Percentiles rank a stretch among this genome's conserved stretches.
phyloP scores from a whole-genome alignment of 2,797 vertebrate species.

The Danio tinwini region DNA sequence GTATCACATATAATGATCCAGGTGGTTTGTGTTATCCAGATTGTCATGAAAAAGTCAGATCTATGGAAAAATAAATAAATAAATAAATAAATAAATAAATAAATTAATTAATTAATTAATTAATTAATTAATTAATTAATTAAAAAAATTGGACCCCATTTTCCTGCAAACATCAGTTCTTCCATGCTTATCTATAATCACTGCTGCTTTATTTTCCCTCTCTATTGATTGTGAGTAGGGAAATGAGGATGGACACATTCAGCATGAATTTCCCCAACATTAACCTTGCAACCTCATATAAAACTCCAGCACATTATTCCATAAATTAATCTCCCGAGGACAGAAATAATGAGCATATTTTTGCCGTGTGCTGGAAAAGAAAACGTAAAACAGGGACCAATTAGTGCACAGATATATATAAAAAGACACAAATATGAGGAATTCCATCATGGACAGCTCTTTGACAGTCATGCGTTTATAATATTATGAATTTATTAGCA shows the following conservation, averaged over 20 bases:
- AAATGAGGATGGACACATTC: neutral
- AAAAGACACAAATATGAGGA: constrained; percentile 38
- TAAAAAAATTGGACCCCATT: too few species aligned
- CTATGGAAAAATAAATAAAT: too few species aligned
- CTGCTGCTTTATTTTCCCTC: neutral
- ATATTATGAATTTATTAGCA: neutral
- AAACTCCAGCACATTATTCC: constrained; percentile 43
- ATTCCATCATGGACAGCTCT: constrained; percentile 13
- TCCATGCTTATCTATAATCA: neutral
- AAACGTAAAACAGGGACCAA: constrained; percentile 53
- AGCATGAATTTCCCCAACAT: constrained; percentile 29
- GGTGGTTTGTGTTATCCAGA: too few species aligned
- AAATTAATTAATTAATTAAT: too few species aligned
- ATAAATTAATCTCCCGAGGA: constrained; percentile 50
- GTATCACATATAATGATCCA: too few species aligned
- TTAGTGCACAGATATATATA: constrained; percentile 32
- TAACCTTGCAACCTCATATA: constrained; percentile 52
- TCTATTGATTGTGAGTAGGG: neutral
- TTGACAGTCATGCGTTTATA: neutral
- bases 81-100: too few species aligned
- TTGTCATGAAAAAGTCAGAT: too few species aligned
- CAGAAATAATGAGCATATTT: constrained; percentile 63
- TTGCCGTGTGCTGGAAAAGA: constrained; percentile 38
- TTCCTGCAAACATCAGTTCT: neutral
- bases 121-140: too few species aligned